phyloP scores from a whole-genome alignment of 2,113 vertebrate species.

The Calidris pugnax region DNA sequence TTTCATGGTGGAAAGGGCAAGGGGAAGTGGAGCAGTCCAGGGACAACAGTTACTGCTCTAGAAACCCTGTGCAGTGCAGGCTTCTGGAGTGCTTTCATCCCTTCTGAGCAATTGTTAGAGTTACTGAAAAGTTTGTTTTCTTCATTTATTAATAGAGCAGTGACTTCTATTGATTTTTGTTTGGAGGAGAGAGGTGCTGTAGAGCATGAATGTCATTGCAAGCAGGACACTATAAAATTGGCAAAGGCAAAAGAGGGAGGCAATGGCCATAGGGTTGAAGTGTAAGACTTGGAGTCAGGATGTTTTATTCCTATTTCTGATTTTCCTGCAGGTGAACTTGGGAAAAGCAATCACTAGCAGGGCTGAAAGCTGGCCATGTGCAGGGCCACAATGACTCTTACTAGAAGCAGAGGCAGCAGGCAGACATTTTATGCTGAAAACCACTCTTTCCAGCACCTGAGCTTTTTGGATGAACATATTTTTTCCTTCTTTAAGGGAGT shows the following conservation, averaged over 20 bases:
- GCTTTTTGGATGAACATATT: not conserved
- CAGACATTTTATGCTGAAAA: not conserved
- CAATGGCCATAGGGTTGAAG: not conserved
- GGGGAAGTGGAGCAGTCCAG: not conserved
- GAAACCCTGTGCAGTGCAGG: not conserved
- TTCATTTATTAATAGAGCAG: not conserved
- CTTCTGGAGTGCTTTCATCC: not conserved
- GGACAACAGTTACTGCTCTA: not conserved
- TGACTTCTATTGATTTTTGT: not conserved
- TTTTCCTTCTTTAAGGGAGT: not conserved
- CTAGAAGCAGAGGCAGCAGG: not conserved
- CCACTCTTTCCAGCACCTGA: not conserved
- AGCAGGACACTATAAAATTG: not conserved
- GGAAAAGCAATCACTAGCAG: not conserved
- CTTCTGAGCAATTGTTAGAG: not conserved
- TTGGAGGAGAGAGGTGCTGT: not conserved
- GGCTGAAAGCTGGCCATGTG: not conserved
- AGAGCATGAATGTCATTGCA: not conserved
- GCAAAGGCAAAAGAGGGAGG: not conserved
- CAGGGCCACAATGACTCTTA: not conserved
- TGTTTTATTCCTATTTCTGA: not conserved
- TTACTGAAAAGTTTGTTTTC: slow-evolving; percentile 18
- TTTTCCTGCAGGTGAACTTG: not conserved
- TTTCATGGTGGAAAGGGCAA: not conserved
- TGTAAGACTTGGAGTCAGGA: not conserved